Evolutionary conservation across 2,113 vertebrate genomes (phyloP).

Genomic region (Strix aluco): DNA sequence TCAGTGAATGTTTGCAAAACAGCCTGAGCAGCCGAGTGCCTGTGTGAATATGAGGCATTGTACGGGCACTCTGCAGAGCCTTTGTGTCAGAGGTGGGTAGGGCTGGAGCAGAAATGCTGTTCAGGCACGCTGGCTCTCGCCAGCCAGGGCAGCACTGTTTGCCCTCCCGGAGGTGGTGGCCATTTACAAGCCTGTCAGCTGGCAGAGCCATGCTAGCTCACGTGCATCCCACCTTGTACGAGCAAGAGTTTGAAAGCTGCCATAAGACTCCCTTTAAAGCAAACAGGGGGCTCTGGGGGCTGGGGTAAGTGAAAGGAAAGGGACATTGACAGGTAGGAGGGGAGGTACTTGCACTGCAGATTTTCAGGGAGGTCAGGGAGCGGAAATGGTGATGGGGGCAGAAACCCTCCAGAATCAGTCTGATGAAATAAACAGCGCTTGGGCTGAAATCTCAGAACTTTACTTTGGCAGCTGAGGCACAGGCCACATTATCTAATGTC

Average conservation of each 20-base stretch:
- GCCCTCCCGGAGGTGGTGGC: neutral
- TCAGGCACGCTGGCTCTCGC: neutral
- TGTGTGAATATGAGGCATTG: neutral
- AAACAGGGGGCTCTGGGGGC: neutral
- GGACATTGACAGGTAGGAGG: neutral
- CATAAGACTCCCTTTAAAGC: neutral
- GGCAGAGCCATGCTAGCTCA: neutral
- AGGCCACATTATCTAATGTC: constrained; percentile 61
- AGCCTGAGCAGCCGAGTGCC: neutral
- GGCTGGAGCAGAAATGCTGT: neutral
- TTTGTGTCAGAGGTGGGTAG: neutral
- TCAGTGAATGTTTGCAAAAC: constrained; percentile 18
- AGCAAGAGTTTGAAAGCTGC: neutral
- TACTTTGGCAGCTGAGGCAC: constrained; percentile 64
- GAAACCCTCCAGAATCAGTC: neutral
- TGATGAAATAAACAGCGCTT: constrained; percentile 34
- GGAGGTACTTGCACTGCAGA: neutral
- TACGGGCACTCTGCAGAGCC: neutral
- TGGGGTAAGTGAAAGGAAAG: neutral
- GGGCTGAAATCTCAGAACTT: constrained; percentile 50
- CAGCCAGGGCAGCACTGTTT: neutral
- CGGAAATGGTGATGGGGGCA: neutral
- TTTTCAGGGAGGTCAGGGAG: neutral
- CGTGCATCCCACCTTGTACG: accelerated
- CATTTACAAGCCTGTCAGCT: neutral